Conservation (phyloP, 2,888 invertebrate species). For the Myopa testacea region DNA sequence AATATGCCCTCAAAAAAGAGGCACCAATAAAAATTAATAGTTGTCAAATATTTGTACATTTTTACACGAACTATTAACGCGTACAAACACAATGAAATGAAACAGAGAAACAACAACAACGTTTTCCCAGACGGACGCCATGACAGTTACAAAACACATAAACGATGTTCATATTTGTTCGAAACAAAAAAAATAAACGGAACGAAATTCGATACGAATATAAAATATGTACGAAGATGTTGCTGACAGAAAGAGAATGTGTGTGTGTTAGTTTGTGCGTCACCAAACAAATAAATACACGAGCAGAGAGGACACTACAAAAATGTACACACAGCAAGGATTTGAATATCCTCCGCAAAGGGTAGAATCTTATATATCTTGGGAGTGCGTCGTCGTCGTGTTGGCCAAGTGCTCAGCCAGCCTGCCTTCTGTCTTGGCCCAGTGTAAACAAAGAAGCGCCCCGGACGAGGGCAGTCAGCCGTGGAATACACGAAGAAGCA, state of each 20-base stretch:
- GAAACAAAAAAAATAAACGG: neutral
- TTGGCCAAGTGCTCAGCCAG: conserved; percentile 13
- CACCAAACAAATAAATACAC: conserved; percentile 36
- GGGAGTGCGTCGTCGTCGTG: conserved; percentile 19
- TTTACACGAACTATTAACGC: conserved; percentile 67
- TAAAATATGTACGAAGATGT: neutral
- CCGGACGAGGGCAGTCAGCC: neutral
- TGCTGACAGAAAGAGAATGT: neutral
- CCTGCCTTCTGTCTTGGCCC: conserved; percentile 7
- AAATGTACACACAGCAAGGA: conserved; percentile 7
- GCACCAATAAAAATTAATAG: conserved; percentile 59
- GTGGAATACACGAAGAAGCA: conserved; percentile 23
- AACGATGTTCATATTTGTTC: conserved; percentile 28
- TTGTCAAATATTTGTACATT: conserved; percentile 67
- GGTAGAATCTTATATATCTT: neutral
- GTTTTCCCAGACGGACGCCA: conserved; percentile 30
- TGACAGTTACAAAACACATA: conserved; percentile 30
- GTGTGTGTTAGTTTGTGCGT: neutral
- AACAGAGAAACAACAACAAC: conserved; percentile 22
- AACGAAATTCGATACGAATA: conserved; percentile 35
- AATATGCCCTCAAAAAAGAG: too few species aligned
- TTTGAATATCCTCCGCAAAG: conserved; percentile 30
- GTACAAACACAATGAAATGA: conserved; percentile 47
- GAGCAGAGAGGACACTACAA: neutral
- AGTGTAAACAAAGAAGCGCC: conserved; percentile 21